These are phyloP conservation scores for Pocillopora meandrina DNA, from an alignment of 92 coral and sea anemone genomes.

Conservation along the genomic window DNA sequence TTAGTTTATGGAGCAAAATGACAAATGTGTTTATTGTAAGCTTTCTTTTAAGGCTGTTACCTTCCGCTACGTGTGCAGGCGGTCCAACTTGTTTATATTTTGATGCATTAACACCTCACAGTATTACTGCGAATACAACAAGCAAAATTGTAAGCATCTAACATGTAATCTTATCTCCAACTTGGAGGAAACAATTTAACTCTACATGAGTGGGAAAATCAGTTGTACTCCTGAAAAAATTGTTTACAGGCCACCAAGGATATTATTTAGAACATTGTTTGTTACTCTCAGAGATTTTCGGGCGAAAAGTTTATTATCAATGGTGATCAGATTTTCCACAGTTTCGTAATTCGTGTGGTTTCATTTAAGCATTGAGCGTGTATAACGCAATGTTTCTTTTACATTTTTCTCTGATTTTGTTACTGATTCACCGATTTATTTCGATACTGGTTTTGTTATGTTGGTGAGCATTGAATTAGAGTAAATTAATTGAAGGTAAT, in stretches of 20 bases:
- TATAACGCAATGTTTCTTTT: neutral
- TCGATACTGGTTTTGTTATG: neutral
- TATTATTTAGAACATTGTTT: neutral
- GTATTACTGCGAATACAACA: neutral
- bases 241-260: neutral
- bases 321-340: neutral
- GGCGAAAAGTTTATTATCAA: neutral
- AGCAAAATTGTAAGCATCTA: neutral
- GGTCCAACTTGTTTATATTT: neutral
- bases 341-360: neutral
- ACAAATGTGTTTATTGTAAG: neutral
- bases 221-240: neutral
- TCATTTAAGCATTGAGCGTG: neutral
- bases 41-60: neutral
- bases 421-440: neutral
- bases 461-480: too few relatives aligned
- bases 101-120: neutral
- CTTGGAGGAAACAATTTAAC: neutral
- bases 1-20: neutral
- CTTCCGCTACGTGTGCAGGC: neutral
- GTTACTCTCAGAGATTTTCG: neutral
- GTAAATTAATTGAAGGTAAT: too few relatives aligned
- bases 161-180: neutral
- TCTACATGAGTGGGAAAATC: neutral
- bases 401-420: neutral